A percentile compares a stretch with the other conserved stretches of the same genome.
phyloP scores from a whole-genome alignment of 1,140 invertebrate genomes.

The Caerostris extrusa region DNA sequence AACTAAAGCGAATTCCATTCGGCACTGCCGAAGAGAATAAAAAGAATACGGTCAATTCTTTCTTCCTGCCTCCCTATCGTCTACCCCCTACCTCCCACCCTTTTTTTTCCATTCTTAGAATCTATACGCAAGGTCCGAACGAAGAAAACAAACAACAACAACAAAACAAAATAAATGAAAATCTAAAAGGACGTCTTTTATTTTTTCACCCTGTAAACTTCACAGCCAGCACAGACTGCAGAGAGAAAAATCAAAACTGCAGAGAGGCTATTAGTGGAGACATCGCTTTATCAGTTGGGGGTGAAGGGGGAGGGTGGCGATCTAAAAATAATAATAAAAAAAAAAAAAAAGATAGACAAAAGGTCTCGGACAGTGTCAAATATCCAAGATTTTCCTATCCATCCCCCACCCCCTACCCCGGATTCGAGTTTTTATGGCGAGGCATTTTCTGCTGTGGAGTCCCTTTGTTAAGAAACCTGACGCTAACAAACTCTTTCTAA shows the following conservation, averaged over 20 bases:
- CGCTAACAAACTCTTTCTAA: conserved; percentile 67
- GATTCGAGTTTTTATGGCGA: not conserved
- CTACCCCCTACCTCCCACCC: not conserved
- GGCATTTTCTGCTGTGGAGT: not conserved
- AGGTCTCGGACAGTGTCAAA: conserved; percentile 63
- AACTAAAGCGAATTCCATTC: conserved; percentile 63
- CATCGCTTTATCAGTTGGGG: conserved; percentile 65
- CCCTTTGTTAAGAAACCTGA: conserved; percentile 5
- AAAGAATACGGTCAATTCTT: conserved; percentile 60
- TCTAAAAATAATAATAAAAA: conserved; percentile 46
- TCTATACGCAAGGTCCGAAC: too few relatives aligned
- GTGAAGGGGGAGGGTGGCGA: not conserved
- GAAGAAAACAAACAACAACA: not conserved
- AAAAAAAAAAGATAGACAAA: conserved; percentile 8
- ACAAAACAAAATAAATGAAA: not conserved
- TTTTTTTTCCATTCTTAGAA: too few relatives aligned
- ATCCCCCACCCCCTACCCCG: not conserved
- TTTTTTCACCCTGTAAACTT: not conserved
- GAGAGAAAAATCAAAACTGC: conserved; percentile 47
- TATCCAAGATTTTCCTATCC: not conserved
- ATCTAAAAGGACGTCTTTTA: not conserved
- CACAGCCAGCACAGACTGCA: not conserved
- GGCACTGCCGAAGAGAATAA: conserved; percentile 36
- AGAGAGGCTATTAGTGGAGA: conserved; percentile 52
- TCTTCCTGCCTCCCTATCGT: not conserved